phyloP scores from a whole-genome alignment of 1,140 invertebrate genomes.

The Dolichoris vasculosae region DNA sequence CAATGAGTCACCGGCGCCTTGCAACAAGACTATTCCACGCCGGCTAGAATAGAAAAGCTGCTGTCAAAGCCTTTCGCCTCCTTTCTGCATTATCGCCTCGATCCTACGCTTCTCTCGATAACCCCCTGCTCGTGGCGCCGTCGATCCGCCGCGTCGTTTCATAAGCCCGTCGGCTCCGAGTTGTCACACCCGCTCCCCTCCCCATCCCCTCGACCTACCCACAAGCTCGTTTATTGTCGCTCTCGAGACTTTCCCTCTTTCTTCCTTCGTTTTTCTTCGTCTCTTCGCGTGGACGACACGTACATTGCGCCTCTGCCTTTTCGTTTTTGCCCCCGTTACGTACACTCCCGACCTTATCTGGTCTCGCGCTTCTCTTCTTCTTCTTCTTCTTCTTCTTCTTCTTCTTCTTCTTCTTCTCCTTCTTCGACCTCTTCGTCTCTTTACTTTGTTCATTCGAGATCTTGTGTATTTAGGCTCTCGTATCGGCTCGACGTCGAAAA shows the following conservation, averaged over 20 bases:
- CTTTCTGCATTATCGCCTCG: constrained; percentile 10
- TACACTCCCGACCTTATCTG: background rate
- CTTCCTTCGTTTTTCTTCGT: background rate
- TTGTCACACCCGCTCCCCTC: background rate
- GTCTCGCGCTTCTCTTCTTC: background rate
- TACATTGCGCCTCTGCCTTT: background rate
- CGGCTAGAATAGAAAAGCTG: constrained; percentile 2
- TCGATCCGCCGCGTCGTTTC: constrained; percentile 55
- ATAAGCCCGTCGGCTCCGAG: constrained; percentile 42
- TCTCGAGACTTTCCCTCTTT: constrained; percentile 14
- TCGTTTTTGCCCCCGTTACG: constrained; percentile 27
- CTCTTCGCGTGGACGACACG: constrained; percentile 17
- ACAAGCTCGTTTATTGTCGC: constrained; percentile 26
- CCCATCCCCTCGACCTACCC: background rate
- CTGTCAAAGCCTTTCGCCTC: background rate
- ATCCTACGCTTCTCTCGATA: constrained; percentile 60
- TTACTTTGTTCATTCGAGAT: background rate
- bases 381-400: constrained; percentile 5
- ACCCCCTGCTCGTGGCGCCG: constrained; percentile 64
- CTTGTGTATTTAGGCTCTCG: background rate
- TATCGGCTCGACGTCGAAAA: background rate
- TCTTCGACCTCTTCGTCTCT: background rate
- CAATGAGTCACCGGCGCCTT: constrained; percentile 17
- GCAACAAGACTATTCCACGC: no score
- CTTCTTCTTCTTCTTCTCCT: background rate